These are phyloP conservation scores for Opisthocomus hoazin DNA, from an alignment of 2,113 vertebrate genomes.

Conservation along the genomic window DNA sequence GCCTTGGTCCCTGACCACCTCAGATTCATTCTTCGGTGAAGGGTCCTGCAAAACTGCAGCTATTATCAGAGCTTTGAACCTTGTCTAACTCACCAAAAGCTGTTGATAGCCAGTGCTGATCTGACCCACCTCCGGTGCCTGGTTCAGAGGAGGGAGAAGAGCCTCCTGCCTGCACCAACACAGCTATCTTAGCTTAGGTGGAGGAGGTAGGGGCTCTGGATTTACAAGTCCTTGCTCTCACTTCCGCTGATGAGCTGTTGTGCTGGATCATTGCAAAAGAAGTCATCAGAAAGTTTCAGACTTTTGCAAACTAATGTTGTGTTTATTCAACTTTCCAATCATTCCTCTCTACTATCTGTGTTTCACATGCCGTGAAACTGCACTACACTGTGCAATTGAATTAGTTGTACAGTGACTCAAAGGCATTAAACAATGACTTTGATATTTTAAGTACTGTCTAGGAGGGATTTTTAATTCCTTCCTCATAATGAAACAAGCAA, in stretches of 20 bases:
- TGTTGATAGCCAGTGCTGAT: background rate
- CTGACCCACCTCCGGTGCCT: background rate
- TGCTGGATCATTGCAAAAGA: slow-evolving; percentile 59
- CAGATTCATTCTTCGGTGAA: background rate
- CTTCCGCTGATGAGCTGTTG: slow-evolving; percentile 21
- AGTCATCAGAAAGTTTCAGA: slow-evolving; percentile 73
- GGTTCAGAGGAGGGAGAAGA: background rate
- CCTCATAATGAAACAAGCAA: slow-evolving; percentile 75
- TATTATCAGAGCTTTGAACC: background rate
- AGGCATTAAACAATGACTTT: slow-evolving; percentile 84
- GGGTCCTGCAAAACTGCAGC: background rate
- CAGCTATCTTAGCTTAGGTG: background rate
- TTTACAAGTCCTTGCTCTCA: background rate
- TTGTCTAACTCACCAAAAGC: background rate
- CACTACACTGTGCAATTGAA: slow-evolving; percentile 77
- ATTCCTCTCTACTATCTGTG: slow-evolving; percentile 74
- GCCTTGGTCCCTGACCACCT: background rate
- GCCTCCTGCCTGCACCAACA: background rate
- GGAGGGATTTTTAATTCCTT: slow-evolving; percentile 82
- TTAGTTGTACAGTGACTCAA: slow-evolving; percentile 82
- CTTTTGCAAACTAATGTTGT: slow-evolving; percentile 74
- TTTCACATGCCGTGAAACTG: slow-evolving; percentile 77
- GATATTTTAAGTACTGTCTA: slow-evolving; percentile 84
- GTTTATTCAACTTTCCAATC: slow-evolving; percentile 79
- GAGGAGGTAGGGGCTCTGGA: background rate